Conservation (phyloP, 2,888 invertebrate genomes). For the Subacronicta megacephala region DNA sequence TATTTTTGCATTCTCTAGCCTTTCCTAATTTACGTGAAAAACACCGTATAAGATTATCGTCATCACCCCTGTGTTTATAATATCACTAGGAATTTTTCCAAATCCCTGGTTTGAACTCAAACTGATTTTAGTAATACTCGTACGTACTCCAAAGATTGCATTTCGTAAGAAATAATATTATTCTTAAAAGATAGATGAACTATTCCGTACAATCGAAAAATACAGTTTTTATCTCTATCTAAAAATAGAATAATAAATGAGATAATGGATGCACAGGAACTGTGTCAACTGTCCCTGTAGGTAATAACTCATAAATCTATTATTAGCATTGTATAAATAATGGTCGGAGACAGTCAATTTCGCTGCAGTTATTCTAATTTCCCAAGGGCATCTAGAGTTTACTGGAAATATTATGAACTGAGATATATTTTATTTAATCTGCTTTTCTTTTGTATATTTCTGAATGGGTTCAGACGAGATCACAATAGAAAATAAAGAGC, state of each 20-base stretch:
- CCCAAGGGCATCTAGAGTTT: constrained; percentile 47
- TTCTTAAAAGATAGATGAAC: no score
- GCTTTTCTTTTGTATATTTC: constrained; percentile 28
- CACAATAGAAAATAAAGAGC: constrained; percentile 2
- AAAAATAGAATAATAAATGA: neutral
- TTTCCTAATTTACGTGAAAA: no score
- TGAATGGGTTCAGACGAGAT: constrained; percentile 2
- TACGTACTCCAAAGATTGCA: no score
- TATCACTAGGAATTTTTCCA: no score
- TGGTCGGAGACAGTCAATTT: constrained; percentile 53
- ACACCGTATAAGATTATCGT: no score
- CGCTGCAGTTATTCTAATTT: constrained; percentile 57
- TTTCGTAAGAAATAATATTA: no score
- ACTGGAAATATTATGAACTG: constrained; percentile 46
- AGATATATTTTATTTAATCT: constrained; percentile 32
- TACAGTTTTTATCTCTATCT: no score
- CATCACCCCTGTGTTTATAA: no score
- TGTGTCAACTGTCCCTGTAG: constrained; percentile 8
- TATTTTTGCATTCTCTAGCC: no score
- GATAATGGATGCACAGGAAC: constrained; percentile 11
- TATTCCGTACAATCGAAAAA: no score
- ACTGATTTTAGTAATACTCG: no score
- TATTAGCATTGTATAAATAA: constrained; percentile 53
- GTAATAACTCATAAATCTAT: constrained; percentile 45
- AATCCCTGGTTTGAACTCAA: no score